Base-by-base conservation (phyloP, 2,797 vertebrate genomes). In the Diglossa cyanea region DNA sequence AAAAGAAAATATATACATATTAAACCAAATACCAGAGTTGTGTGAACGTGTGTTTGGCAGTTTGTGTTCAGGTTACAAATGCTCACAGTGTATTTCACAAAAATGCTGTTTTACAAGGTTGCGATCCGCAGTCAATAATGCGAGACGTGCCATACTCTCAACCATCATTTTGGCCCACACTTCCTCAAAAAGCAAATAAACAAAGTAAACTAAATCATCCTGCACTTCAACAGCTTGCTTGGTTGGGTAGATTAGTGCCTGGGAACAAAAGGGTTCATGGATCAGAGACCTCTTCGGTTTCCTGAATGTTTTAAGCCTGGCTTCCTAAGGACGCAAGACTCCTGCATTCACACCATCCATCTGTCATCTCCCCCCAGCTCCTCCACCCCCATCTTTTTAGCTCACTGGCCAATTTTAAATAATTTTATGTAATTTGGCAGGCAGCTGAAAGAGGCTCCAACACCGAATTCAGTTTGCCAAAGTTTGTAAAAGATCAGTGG, bases 1-100 rank as follows among this genome's bases (percentile, higher is more conserved):
- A 95, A 94, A 97, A 94, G 89, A 94, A 95, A 95, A 94, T 85
- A 77, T 51, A 96, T 72, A 94, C 77, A 37, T 35, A 94, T 95
- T 86, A 95, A 96, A 96, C 55, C 86, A 58, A 93, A 82, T 53
- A 82, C 35, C 86, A 65, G 91, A 87, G 88, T 21, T 74, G 75
- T 83, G 88, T 44, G 81, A 72, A 68, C 3, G 75, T 80, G 93
- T 81, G 86, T 54, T 89, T 90, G 84, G 88, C 86, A 93, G 94
- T 68, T 80, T 88, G 94, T 4, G 4, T 65, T 82, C 88, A 77
- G 88, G 88, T 92, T 93, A 68, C 84, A 86, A 79, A 88, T 1
- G 53, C 70, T 90, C 51, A 2, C 70, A 37, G 74, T 24, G 84
- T 39, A 8, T 44, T 88, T 88, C 12, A 71, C 65, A 47, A 39